Evolutionary conservation across 2,797 vertebrate genomes (phyloP).

Genomic region (Tarsius wallacei): DNA sequence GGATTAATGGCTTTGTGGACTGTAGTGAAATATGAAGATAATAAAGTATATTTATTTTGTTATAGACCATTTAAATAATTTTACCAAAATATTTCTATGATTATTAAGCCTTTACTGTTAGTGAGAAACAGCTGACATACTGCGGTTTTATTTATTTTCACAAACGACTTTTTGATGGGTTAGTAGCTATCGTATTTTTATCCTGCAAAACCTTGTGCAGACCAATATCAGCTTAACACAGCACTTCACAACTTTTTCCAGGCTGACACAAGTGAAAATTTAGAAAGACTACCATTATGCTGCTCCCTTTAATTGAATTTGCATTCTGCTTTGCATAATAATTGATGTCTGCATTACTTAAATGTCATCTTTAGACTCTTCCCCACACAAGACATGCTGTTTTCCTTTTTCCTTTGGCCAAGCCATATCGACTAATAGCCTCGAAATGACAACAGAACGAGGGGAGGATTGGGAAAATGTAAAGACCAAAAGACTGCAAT

Average conservation of each 20-base stretch:
- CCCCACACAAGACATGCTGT: neutral
- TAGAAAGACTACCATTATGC: slow-evolving; percentile 2
- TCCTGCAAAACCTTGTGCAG: slow-evolving; percentile 14
- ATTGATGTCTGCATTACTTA: slow-evolving; percentile 14
- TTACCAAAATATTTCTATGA: slow-evolving; percentile 69
- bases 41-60: slow-evolving; percentile 71
- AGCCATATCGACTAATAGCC: neutral
- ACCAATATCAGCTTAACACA: slow-evolving; percentile 71
- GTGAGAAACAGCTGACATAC: slow-evolving; percentile 25
- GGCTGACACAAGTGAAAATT: slow-evolving; percentile 35
- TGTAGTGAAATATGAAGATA: neutral
- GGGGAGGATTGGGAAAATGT: neutral
- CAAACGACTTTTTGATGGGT: slow-evolving; percentile 59
- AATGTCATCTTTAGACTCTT: slow-evolving; percentile 6
- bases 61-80: slow-evolving; percentile 55
- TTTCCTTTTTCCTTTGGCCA: neutral
- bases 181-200: slow-evolving; percentile 60
- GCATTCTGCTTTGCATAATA: slow-evolving; percentile 65
- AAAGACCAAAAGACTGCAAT: neutral
- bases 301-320: slow-evolving; percentile 55
- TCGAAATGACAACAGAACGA: neutral
- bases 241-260: slow-evolving; percentile 56
- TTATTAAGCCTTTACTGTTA: slow-evolving; percentile 70
- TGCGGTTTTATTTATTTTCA: slow-evolving; percentile 66
- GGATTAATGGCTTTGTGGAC: slow-evolving; percentile 46